Evolutionary conservation across 2,797 vertebrate species (phyloP), one percentile per base, ranked within the genome.

Genomic region (Channallabes apus): DNA sequence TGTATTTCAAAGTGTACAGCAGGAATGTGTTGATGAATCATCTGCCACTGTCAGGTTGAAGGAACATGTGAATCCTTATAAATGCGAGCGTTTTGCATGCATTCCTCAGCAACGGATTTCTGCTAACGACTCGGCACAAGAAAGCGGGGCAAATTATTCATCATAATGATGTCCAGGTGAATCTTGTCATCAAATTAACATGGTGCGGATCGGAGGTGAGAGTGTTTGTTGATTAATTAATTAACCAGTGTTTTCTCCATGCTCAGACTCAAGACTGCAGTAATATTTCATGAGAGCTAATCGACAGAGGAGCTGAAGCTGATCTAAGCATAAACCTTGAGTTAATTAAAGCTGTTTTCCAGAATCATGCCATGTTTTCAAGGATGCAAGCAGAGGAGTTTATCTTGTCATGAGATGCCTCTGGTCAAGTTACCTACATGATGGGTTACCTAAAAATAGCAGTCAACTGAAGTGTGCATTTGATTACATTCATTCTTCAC

Each of bases 201-300:
- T 91, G 86, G 84, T 68, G 20, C 85, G 88, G 91, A 93, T 91
- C 88, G 90, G 90, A 91, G 89, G 92, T 89, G 89, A 88, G 89
- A 90, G 91, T 87, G 61, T 84, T 91, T 90, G 92, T 94, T 92
- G 93, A 94, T 93, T 94, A 94, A 95, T 95, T 93, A 94, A 93
- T 93, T 90, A 82, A 85, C 88, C 22, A 85, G 91, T 91, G 93
- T 94, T 93, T 94, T 93, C 92, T 91, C 90, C 91, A 89, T 92
- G 91, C 92, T 93, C 93, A 91, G 93, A 93, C 93, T 92, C 90
- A 93, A 93, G 93, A 93, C 93, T 92, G 86, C 58, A 87, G 91
- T 91, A 92, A 94, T 94, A 94, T 94, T 94, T 95, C 92, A 93
- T 89, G 29, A 89, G 82, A 92, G 91, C 89, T 93, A 94, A 95